Conservation (phyloP, 2,797 vertebrate genomes). For the Danionella dracula region DNA sequence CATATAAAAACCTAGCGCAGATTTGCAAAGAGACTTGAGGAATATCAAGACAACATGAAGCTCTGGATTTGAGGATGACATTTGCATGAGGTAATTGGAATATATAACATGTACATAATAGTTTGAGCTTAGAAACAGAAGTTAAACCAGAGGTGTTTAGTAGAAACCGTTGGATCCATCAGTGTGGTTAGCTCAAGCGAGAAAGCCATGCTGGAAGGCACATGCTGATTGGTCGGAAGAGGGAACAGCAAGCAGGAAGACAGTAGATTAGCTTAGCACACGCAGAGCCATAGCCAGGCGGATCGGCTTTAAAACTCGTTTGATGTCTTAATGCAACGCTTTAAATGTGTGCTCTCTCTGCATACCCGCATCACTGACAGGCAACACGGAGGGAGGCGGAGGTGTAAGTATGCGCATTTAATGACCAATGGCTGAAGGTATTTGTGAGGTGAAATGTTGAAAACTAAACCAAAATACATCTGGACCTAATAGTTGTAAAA, state of each 20-base stretch:
- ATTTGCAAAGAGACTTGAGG: slow-evolving; percentile 11
- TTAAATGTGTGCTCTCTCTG: background rate
- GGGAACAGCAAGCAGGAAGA: slow-evolving; percentile 35
- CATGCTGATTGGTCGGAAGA: slow-evolving; percentile 38
- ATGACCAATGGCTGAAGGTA: slow-evolving; percentile 3
- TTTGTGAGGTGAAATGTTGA: too few relatives aligned
- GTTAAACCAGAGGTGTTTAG: slow-evolving; percentile 20
- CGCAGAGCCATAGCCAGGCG: background rate
- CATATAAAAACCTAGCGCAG: slow-evolving; percentile 18
- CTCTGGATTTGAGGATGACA: slow-evolving; percentile 10
- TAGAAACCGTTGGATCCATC: slow-evolving; percentile 16
- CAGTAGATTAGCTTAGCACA: slow-evolving; percentile 23
- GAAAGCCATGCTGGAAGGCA: slow-evolving; percentile 41
- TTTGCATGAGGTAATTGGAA: background rate
- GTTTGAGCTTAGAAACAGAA: background rate
- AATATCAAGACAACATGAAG: slow-evolving; percentile 2
- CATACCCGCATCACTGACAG: background rate
- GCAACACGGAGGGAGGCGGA: slow-evolving; percentile 5
- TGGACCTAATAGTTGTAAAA: too few relatives aligned
- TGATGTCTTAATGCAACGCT: slow-evolving; percentile 3
- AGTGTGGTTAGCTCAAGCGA: slow-evolving; percentile 17
- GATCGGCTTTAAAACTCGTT: slow-evolving; percentile 5
- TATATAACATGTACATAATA: background rate
- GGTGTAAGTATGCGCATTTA: slow-evolving; percentile 3
- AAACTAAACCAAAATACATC: too few relatives aligned